Evolutionary conservation across 2,113 vertebrate genomes (phyloP).

Genomic region (Ptychochromis oligacanthus): DNA sequence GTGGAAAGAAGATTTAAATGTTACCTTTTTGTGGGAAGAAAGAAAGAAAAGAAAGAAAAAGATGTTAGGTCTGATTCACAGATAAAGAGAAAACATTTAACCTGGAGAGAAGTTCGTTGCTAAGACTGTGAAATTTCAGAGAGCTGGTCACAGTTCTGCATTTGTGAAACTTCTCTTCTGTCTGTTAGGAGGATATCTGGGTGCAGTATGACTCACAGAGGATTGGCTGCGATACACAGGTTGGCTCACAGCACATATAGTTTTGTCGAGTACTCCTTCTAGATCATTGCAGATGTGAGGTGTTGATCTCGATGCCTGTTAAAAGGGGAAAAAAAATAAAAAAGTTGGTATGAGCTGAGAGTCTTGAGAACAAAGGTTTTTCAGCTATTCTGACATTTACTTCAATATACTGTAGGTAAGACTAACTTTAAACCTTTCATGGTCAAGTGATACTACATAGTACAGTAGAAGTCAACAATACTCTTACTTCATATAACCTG

Average conservation of each 20-base stretch:
- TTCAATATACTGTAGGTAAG: neutral
- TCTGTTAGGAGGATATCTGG: neutral
- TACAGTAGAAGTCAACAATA: neutral
- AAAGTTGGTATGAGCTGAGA: neutral
- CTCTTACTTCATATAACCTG: neutral
- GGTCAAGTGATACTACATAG: neutral
- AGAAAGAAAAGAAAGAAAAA: too few species aligned
- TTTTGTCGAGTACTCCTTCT: slow-evolving; percentile 45
- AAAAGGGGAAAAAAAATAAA: neutral
- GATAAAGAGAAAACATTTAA: neutral
- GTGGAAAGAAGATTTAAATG: slow-evolving; percentile 60
- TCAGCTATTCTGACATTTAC: neutral
- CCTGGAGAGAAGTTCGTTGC: too few species aligned
- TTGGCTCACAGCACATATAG: slow-evolving; percentile 69
- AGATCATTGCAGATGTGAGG: slow-evolving; percentile 53
- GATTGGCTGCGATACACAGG: slow-evolving; percentile 73
- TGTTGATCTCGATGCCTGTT: slow-evolving; percentile 54
- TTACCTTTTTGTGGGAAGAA: slow-evolving; percentile 46
- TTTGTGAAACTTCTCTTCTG: neutral
- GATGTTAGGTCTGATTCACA: neutral
- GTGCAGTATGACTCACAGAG: slow-evolving; percentile 55
- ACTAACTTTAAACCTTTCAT: neutral
- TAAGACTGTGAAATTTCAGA: neutral
- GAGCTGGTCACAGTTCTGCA: neutral
- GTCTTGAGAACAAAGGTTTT: neutral